Evolutionary conservation across 2,113 vertebrate genomes (phyloP).

Genomic region (Sebastes schlegelii): DNA sequence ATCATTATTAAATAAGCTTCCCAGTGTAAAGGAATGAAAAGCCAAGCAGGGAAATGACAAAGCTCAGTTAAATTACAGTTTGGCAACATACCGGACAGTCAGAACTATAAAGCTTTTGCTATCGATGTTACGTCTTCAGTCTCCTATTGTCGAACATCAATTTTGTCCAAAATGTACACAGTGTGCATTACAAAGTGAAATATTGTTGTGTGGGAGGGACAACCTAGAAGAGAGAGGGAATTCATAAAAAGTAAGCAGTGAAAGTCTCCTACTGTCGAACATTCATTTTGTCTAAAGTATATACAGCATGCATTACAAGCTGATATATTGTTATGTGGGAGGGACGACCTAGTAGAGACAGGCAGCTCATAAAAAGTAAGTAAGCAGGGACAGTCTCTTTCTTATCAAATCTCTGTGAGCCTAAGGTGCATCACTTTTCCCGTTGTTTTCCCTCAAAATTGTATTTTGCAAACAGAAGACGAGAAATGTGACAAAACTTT

Average conservation of each 20-base stretch:
- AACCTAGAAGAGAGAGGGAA: slow-evolving; percentile 2
- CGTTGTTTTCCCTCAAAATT: slow-evolving; percentile 20
- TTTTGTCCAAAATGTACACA: neutral
- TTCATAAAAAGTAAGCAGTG: slow-evolving; percentile 4
- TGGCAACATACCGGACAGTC: neutral
- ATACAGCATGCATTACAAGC: neutral
- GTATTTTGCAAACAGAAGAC: slow-evolving; percentile 17
- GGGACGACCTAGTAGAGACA: neutral
- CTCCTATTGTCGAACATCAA: neutral
- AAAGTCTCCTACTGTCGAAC: neutral
- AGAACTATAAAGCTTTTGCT: neutral
- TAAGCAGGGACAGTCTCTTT: slow-evolving; percentile 4
- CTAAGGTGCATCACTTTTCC: neutral
- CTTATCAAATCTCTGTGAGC: slow-evolving; percentile 5
- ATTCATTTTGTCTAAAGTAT: neutral
- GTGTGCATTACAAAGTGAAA: neutral
- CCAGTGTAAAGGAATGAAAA: neutral
- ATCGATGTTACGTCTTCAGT: neutral
- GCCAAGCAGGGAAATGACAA: neutral
- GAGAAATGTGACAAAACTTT: slow-evolving; percentile 26
- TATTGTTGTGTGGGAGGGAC: neutral
- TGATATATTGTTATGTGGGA: neutral
- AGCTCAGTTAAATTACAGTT: neutral
- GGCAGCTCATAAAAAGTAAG: slow-evolving; percentile 1
- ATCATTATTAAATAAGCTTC: neutral